phyloP scores from a whole-genome alignment of 2,888 invertebrate species.

The Cephus pulcher region DNA sequence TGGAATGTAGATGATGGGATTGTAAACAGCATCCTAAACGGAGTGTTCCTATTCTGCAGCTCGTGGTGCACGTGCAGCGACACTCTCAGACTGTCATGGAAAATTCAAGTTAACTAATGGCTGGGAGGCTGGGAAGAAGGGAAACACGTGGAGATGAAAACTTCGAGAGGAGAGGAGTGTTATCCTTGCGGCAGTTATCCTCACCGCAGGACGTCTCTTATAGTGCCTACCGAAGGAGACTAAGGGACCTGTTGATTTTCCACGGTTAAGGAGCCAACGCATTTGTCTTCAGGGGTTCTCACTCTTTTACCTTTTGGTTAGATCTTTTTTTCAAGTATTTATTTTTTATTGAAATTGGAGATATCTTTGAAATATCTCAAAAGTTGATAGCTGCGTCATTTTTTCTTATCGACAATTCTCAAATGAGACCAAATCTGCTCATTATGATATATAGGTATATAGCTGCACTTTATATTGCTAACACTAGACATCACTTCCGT shows the following conservation, averaged over 20 bases:
- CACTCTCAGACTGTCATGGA: background rate
- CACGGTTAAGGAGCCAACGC: slow-evolving; percentile 27
- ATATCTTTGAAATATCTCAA: background rate
- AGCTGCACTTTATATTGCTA: background rate
- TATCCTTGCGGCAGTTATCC: slow-evolving; percentile 27
- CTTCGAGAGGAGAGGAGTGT: background rate
- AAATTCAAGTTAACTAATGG: background rate
- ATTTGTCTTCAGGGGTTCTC: background rate
- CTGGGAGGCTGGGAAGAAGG: slow-evolving; percentile 3
- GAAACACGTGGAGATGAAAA: slow-evolving; percentile 18
- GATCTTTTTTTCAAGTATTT: background rate
- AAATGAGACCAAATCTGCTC: background rate
- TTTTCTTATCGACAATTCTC: background rate
- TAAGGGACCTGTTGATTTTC: slow-evolving; percentile 33
- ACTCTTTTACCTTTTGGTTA: background rate
- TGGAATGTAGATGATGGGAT: background rate
- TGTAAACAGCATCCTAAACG: background rate
- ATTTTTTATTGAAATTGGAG: background rate
- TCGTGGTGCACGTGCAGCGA: background rate
- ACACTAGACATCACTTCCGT: background rate
- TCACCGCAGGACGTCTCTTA: slow-evolving; percentile 31
- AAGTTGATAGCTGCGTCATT: background rate
- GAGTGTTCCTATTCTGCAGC: background rate
- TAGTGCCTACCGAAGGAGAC: slow-evolving; percentile 16
- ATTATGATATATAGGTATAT: background rate